Evolutionary conservation across 1,140 invertebrate genomes (phyloP).

Genomic region (Fopius arisanus): DNA sequence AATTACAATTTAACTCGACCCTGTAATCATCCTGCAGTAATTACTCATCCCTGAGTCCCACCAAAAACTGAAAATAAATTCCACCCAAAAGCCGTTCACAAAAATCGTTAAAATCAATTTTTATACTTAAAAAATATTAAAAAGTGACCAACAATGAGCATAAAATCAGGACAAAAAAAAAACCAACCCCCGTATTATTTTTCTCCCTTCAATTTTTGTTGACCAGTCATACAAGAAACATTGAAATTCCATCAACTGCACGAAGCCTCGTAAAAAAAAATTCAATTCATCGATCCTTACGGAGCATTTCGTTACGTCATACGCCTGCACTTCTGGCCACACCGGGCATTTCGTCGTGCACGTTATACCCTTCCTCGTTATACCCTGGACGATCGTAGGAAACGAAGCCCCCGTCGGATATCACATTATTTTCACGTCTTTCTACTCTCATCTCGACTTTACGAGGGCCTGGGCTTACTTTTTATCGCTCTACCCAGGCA

Average conservation of each 20-base stretch:
- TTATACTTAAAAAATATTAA: too few species aligned
- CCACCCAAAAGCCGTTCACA: too few species aligned
- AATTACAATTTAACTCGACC: too few species aligned
- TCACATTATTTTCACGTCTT: conserved; percentile 15
- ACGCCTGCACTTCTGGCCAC: neutral
- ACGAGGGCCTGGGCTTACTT: conserved; percentile 11
- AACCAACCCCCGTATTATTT: neutral
- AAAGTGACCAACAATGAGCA: too few species aligned
- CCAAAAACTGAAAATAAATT: too few species aligned
- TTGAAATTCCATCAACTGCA: conserved; percentile 48
- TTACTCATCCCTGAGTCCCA: too few species aligned
- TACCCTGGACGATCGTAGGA: neutral
- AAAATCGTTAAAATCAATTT: too few species aligned
- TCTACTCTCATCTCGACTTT: conserved; percentile 11
- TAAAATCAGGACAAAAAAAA: too few species aligned
- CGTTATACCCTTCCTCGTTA: neutral
- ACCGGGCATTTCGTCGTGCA: neutral
- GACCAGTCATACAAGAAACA: neutral
- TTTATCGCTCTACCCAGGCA: conserved; percentile 1
- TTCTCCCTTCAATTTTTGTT: neutral
- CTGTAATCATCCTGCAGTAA: too few species aligned
- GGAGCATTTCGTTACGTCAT: neutral
- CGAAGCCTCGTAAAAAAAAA: conserved; percentile 49
- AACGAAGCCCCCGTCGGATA: conserved; percentile 7
- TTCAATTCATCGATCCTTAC: conserved; percentile 50